phyloP scores from a whole-genome alignment of 2,888 invertebrate genomes.

The Caprella mutica region DNA sequence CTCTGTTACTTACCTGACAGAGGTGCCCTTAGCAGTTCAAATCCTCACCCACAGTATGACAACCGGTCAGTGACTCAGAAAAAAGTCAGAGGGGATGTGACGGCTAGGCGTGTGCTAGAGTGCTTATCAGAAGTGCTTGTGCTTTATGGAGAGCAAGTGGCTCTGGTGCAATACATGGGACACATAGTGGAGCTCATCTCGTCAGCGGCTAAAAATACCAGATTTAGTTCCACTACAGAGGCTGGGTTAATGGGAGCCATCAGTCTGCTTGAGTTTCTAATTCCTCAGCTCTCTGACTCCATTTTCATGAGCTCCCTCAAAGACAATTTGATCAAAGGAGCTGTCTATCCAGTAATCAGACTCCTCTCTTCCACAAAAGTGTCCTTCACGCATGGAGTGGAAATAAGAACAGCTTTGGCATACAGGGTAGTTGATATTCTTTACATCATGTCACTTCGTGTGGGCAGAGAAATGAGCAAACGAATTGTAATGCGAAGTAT shows the following conservation, averaged over 20 bases:
- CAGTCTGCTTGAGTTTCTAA: slow-evolving; percentile 62
- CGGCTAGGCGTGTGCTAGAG: slow-evolving; percentile 75
- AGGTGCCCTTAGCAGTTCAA: slow-evolving; percentile 22
- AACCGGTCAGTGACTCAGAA: slow-evolving; percentile 28
- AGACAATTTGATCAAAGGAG: slow-evolving; percentile 69
- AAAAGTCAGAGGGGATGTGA: slow-evolving; percentile 59
- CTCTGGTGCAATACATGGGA: slow-evolving; percentile 77
- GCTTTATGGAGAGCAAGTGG: slow-evolving; percentile 75
- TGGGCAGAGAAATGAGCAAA: slow-evolving; percentile 33
- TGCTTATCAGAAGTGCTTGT: slow-evolving; percentile 79
- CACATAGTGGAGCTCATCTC: slow-evolving; percentile 75
- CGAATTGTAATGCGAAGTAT: slow-evolving; percentile 27
- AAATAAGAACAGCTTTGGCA: slow-evolving; percentile 61
- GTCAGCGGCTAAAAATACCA: slow-evolving; percentile 59
- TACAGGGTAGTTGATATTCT: slow-evolving; percentile 71
- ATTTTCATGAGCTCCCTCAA: slow-evolving; percentile 60
- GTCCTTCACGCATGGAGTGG: slow-evolving; percentile 67
- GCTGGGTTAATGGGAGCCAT: slow-evolving; percentile 75
- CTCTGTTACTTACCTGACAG: slow-evolving; percentile 65
- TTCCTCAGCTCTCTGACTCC: slow-evolving; percentile 69
- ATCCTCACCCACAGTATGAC: slow-evolving; percentile 13
- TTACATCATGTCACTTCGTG: slow-evolving; percentile 49
- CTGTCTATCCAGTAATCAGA: slow-evolving; percentile 63
- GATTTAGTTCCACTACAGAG: slow-evolving; percentile 72
- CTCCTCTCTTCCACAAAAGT: slow-evolving; percentile 66